Conservation (phyloP, 2,113 vertebrate species). For the Odontophorus gujanensis region DNA sequence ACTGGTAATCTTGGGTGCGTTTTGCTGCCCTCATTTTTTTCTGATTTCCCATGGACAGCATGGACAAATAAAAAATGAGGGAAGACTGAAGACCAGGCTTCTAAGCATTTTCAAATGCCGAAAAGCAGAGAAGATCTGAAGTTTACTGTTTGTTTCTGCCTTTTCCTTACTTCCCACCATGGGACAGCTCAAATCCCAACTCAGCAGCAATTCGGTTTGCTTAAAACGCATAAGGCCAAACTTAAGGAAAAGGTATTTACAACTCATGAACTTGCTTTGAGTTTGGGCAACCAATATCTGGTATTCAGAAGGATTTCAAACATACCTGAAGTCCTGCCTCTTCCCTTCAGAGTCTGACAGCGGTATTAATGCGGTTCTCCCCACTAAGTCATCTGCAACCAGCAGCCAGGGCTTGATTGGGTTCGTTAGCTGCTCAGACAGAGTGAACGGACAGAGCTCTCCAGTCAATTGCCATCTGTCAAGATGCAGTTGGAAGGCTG, state of each 20-base stretch:
- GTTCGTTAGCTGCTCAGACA: background rate
- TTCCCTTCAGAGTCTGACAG: background rate
- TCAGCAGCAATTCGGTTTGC: background rate
- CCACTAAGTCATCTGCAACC: background rate
- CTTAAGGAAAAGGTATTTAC: background rate
- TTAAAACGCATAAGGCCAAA: background rate
- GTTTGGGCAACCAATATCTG: background rate
- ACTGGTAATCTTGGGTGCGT: background rate
- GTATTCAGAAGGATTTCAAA: background rate
- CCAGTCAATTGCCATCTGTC: constrained; percentile 9
- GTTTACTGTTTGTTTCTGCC: background rate
- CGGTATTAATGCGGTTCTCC: background rate
- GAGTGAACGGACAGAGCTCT: background rate
- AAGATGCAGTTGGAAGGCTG: background rate
- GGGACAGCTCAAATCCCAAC: background rate
- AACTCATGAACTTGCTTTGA: background rate
- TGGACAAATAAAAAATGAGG: background rate
- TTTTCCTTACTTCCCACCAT: background rate
- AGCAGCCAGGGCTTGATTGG: background rate
- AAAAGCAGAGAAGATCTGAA: background rate
- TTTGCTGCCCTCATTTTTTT: background rate
- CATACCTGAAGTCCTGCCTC: background rate
- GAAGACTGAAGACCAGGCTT: background rate
- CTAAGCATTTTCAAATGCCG: background rate
- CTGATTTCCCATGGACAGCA: background rate